Evolutionary conservation across 1,140 invertebrate genomes (phyloP), one percentile per base, ranked within the genome.

Genomic region (Adelges cooleyi): DNA sequence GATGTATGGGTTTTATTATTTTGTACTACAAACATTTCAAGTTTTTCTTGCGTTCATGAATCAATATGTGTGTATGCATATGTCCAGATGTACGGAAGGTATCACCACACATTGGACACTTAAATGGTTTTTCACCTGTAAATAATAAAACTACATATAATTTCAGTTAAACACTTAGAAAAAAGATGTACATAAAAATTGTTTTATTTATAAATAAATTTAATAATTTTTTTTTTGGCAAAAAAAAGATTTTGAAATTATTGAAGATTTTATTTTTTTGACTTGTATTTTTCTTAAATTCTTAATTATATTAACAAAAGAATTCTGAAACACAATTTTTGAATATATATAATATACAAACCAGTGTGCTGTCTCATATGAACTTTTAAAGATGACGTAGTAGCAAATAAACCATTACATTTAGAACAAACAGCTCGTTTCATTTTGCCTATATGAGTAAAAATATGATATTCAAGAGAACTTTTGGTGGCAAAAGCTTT

Each of bases 291-390:
- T n/a, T n/a, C n/a, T n/a, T n/a, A n/a, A n/a, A n/a, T n/a, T n/a
- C n/a, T n/a, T n/a, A n/a, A n/a, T n/a, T n/a, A n/a, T n/a, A n/a
- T n/a, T n/a, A n/a, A n/a, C n/a, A n/a, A n/a, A n/a, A n/a, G n/a
- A n/a, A n/a, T n/a, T n/a, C n/a, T n/a, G n/a, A n/a, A n/a, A n/a
- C n/a, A n/a, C n/a, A n/a, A n/a, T n/a, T n/a, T n/a, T n/a, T n/a
- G n/a, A n/a, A n/a, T n/a, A n/a, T n/a, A n/a, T n/a, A n/a, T n/a
- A n/a, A n/a, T n/a, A n/a, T 6, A 33, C 29, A 6, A 33, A 79
- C 79, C 79, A 52, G 83, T 84, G 70, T 86, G 83, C 0, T 84
- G 72, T 62, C 83, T 70, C 82, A 87, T 86, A 71, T 88, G 86
- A 13, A 87, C 81, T 71, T 85, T 86, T 0, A 87, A 73, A 65